Evolutionary conservation across 2,797 vertebrate genomes (phyloP), one percentile per base, ranked within the genome.

Genomic region (Euthynnus affinis): DNA sequence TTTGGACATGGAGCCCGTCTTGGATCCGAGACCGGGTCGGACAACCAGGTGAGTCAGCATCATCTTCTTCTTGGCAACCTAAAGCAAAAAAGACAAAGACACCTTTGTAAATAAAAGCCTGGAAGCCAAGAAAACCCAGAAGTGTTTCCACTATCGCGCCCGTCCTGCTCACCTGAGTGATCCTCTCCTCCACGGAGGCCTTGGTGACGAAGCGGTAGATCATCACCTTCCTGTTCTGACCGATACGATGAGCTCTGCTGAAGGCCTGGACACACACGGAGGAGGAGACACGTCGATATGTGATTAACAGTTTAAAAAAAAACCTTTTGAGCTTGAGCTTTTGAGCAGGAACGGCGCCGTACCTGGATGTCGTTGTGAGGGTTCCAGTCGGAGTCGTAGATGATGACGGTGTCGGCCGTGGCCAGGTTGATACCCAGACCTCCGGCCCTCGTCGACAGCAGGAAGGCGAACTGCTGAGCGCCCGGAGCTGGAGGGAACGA

Each of bases 361-460:
- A 97, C 98, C 96, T 99, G 98, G 84, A 99, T 99, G 90, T 99
- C 98, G 53, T 99, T 99, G 93, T 99, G 98, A 18, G 98, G 98
- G 85, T 99, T 99, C 98, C 98, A 99, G 93, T 99, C 98, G 0
- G 98, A 99, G 90, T 99, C 98, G 25, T 99, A 99, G 85, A 99
- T 99, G 83, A 99, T 93, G 83, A 99, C 98, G 0, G 98, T 99
- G 94, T 99, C 98, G 59, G 98, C 98, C 6, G 98, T 99, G 79
- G 98, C 98, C 92, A 99, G 91, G 89, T 99, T 99, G 92, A 99
- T 99, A 2, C 98, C 98, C 85, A 99, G 94, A 83, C 98, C 98
- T 37, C 98, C 98, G 61, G 98, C 98, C 89, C 98, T 96, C 37
- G 98, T 99, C 8, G 98, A 99, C 90, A 99, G 93, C 78, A 99